phyloP scores from a whole-genome alignment of 2,888 invertebrate genomes.

The Calephelis perditalis region DNA sequence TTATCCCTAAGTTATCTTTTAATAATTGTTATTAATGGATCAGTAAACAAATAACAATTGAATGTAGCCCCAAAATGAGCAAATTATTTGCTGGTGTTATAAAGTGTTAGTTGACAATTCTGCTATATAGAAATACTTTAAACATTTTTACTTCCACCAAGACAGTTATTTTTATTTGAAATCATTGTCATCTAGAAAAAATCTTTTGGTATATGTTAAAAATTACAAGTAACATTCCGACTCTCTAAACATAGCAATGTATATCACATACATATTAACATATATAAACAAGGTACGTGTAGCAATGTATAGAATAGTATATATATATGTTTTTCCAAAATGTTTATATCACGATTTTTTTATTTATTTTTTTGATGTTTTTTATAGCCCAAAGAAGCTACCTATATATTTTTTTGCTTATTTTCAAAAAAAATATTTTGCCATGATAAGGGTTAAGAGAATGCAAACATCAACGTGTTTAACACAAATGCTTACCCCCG shows the following conservation, averaged over 20 bases:
- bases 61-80: too few species aligned
- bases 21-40: too few species aligned
- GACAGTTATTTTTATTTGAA: constrained; percentile 1
- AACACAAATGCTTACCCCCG: too few species aligned
- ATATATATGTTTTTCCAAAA: constrained; percentile 17
- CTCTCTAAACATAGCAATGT: constrained; percentile 18
- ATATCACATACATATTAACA: constrained; percentile 17
- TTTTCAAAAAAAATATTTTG: constrained; percentile 12
- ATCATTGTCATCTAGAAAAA: neutral
- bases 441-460: constrained; percentile 19
- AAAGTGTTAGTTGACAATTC: too few species aligned
- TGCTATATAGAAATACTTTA: neutral
- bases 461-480: too few species aligned
- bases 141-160: constrained; percentile 2
- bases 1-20: too few species aligned
- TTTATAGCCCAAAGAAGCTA: too few species aligned
- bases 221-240: constrained; percentile 15
- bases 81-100: too few species aligned
- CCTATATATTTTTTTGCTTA: constrained; percentile 6
- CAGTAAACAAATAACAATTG: too few species aligned
- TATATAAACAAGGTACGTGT: constrained; percentile 14
- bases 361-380: too few species aligned
- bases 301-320: constrained; percentile 17
- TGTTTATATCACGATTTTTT: neutral
- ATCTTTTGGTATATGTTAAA: constrained; percentile 9